Conservation (phyloP, 2,797 vertebrate species). For the Carcharodon carcharias region DNA sequence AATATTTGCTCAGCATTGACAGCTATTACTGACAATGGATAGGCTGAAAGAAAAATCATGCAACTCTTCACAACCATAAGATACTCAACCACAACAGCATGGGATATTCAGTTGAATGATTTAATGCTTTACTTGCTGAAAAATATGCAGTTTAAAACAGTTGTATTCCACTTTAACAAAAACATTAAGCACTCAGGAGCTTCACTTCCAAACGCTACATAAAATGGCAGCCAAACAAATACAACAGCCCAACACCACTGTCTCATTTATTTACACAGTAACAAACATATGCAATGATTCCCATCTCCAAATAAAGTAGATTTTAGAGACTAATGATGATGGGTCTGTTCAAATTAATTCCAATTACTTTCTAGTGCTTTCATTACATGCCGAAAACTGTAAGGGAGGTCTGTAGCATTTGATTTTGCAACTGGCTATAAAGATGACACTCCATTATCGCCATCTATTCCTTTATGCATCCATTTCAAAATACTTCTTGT, state of each 20-base stretch:
- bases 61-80: not conserved
- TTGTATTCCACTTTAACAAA: not conserved
- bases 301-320: not conserved
- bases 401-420: not conserved
- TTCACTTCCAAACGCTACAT: not conserved
- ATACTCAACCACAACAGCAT: not conserved
- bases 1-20: not conserved
- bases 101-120: no score
- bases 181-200: not conserved
- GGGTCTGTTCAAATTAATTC: not conserved
- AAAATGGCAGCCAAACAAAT: not conserved
- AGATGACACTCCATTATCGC: not conserved
- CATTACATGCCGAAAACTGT: not conserved
- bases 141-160: not conserved
- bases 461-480: not conserved
- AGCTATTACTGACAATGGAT: not conserved
- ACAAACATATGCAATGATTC: not conserved
- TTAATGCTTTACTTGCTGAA: no score
- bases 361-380: not conserved
- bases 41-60: not conserved
- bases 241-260: not conserved
- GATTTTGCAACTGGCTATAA: not conserved
- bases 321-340: not conserved
- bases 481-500: not conserved
- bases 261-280: not conserved